A percentile compares a stretch with the other conserved stretches of the same genome.
Conservation (phyloP, 2,797 vertebrate genomes). For the Poecile montanus region DNA sequence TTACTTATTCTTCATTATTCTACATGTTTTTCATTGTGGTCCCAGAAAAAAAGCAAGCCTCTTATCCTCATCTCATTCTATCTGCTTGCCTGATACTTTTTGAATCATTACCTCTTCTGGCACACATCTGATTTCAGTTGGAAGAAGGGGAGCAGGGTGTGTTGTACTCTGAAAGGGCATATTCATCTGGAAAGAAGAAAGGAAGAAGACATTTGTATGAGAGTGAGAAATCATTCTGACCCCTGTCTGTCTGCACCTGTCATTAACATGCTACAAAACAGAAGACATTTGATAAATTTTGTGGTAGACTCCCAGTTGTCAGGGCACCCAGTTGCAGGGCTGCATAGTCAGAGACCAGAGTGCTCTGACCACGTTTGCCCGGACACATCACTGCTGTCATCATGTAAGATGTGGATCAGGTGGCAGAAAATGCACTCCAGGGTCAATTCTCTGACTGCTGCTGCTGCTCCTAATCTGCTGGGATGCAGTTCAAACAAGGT, state of each 20-base stretch:
- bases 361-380: neutral
- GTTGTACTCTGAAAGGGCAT: constrained; percentile 46
- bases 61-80: neutral
- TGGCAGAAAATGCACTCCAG: neutral
- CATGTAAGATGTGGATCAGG: neutral
- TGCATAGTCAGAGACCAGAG: neutral
- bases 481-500: neutral
- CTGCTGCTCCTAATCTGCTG: neutral
- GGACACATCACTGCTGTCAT: neutral
- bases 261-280: neutral
- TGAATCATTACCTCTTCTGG: neutral
- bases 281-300: neutral
- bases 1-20: neutral
- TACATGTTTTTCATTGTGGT: neutral
- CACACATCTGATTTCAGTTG: neutral
- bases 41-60: neutral
- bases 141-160: constrained; percentile 5
- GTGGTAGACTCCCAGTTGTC: neutral
- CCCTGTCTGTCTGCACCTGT: neutral
- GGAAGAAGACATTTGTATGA: neutral
- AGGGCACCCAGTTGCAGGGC: neutral
- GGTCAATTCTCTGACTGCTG: neutral
- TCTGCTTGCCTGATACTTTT: neutral
- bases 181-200: constrained; percentile 55
- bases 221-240: neutral